These are phyloP conservation scores for Telmatherina bonti DNA, from an alignment of 2,797 vertebrate genomes.

Conservation along the genomic window DNA sequence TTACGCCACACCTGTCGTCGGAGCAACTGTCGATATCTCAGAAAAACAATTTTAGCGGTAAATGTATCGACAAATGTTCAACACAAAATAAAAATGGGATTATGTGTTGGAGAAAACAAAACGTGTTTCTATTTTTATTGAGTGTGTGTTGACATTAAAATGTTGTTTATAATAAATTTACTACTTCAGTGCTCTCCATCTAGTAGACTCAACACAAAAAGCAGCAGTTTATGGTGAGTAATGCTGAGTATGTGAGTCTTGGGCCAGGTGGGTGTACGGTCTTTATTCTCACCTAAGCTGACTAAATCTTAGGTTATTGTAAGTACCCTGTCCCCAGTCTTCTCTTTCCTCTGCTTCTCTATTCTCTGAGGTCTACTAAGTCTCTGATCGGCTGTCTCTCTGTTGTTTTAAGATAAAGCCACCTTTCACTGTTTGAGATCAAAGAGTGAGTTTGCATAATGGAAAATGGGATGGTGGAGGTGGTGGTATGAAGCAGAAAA, in stretches of 20 bases:
- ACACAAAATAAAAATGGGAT: too few relatives aligned
- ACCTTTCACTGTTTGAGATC: constrained; percentile 69
- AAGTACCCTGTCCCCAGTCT: neutral
- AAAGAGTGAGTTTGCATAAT: constrained; percentile 74
- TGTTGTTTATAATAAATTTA: neutral
- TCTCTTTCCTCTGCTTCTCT: neutral
- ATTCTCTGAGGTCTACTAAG: constrained; percentile 46
- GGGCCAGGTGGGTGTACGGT: neutral
- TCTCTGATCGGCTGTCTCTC: constrained; percentile 58
- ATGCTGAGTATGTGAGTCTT: neutral
- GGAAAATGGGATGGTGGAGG: constrained; percentile 34
- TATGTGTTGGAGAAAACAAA: too few relatives aligned
- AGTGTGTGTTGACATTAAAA: too few relatives aligned
- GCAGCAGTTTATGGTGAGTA: neutral
- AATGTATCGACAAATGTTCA: too few relatives aligned
- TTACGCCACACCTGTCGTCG: too few relatives aligned
- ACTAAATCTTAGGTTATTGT: neutral
- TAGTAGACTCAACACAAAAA: neutral
- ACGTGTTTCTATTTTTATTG: too few relatives aligned
- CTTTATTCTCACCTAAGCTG: neutral
- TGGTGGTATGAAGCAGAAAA: constrained; percentile 34
- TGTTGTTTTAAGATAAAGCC: constrained; percentile 71
- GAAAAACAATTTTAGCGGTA: too few relatives aligned
- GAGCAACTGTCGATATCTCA: too few relatives aligned
- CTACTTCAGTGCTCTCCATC: neutral